These are phyloP conservation scores for Amblyopsis hoosieri DNA, from an alignment of 2,797 vertebrate species.

Conservation along the genomic window DNA sequence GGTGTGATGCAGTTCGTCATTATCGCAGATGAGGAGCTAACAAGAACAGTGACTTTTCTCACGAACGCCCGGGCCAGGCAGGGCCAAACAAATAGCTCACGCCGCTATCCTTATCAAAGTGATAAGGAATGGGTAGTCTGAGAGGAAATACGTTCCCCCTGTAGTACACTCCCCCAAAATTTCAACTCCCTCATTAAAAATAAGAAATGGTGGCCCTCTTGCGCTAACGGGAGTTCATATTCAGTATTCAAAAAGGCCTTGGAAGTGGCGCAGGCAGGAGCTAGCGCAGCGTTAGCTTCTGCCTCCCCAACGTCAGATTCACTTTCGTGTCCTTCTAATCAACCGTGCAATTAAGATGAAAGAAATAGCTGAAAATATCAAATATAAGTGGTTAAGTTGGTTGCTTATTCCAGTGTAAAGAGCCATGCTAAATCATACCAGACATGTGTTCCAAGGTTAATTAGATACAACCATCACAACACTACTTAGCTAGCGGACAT, in stretches of 20 bases:
- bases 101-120: slow-evolving; percentile 11
- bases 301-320: slow-evolving; percentile 46
- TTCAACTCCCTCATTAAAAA: slow-evolving; percentile 5
- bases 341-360: slow-evolving; percentile 14
- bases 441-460: slow-evolving; percentile 69
- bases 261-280: slow-evolving; percentile 14
- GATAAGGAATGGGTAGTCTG: slow-evolving; percentile 26
- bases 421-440: neutral
- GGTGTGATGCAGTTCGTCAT: slow-evolving; percentile 56
- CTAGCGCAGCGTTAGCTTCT: slow-evolving; percentile 51
- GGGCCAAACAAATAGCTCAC: slow-evolving; percentile 4
- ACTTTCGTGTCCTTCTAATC: slow-evolving; percentile 44
- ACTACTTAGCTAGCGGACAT: slow-evolving; percentile 52
- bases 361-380: neutral
- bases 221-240: slow-evolving; percentile 40
- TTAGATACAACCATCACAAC: slow-evolving; percentile 78
- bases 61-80: slow-evolving; percentile 25
- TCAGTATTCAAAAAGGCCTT: slow-evolving; percentile 65
- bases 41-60: slow-evolving; percentile 34
- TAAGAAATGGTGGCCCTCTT: slow-evolving; percentile 13
- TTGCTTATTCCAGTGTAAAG: neutral
- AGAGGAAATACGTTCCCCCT: neutral
- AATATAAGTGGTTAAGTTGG: neutral
- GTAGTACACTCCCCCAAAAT: slow-evolving; percentile 12
- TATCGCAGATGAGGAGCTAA: slow-evolving; percentile 60